Conservation (phyloP, 2,113 vertebrate species). For the Ivindomyrus marchei region DNA sequence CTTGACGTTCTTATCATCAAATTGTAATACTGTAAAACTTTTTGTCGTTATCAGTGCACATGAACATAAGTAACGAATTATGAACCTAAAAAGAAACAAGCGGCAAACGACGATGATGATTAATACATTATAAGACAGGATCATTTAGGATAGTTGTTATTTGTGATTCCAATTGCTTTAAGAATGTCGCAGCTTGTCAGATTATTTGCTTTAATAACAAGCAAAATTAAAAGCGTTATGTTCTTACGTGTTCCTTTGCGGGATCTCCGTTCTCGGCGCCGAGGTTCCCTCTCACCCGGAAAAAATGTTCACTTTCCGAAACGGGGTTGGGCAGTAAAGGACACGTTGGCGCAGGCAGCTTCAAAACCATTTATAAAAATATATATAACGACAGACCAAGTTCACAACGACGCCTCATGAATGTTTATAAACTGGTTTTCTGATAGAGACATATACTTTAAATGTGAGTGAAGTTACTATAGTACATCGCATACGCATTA, state of each 20-base stretch:
- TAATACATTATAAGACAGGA: background rate
- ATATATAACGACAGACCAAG: conserved; percentile 8
- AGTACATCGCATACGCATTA: conserved; percentile 22
- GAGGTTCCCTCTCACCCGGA: conserved; percentile 16
- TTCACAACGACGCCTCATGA: conserved; percentile 30
- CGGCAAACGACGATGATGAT: background rate
- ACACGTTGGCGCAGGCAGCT: conserved; percentile 45
- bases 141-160: background rate
- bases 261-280: conserved; percentile 52
- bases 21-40: background rate
- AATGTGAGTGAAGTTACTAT: conserved; percentile 12
- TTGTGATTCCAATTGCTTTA: background rate
- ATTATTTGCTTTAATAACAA: background rate
- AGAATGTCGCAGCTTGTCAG: background rate
- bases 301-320: conserved; percentile 41
- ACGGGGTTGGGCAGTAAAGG: conserved; percentile 49
- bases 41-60: background rate
- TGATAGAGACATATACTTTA: conserved; percentile 20
- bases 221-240: background rate
- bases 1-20: background rate
- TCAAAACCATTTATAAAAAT: conserved; percentile 43
- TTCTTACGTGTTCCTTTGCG: conserved; percentile 50
- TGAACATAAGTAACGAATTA: background rate
- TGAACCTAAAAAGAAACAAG: background rate
- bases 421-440: conserved; percentile 7